These are phyloP conservation scores for Burhinus oedicnemus DNA, from an alignment of 2,113 vertebrate species.

Conservation along the genomic window DNA sequence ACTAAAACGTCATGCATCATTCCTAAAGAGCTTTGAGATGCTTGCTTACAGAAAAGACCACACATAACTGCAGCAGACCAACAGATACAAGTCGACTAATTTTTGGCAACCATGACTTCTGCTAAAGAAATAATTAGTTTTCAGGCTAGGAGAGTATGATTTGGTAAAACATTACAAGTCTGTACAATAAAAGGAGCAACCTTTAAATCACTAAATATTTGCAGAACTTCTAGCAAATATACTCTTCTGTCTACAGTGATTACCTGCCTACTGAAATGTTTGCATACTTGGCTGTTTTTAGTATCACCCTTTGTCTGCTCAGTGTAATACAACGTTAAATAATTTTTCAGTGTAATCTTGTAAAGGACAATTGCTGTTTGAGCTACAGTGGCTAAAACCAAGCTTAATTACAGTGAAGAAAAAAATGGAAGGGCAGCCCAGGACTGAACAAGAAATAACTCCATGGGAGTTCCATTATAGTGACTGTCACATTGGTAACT, in stretches of 20 bases:
- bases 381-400: background rate
- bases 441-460: background rate
- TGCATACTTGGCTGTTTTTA: constrained; percentile 39
- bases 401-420: constrained; percentile 17
- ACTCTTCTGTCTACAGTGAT: constrained; percentile 40
- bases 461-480: background rate
- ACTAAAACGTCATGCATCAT: background rate
- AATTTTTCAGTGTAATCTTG: constrained; percentile 40
- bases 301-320: constrained; percentile 18
- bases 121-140: background rate
- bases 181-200: constrained; percentile 44
- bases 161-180: background rate
- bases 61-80: background rate
- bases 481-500: background rate
- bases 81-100: background rate
- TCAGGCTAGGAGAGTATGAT: background rate
- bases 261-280: constrained; percentile 41
- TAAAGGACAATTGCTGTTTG: constrained; percentile 49
- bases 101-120: background rate
- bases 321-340: constrained; percentile 47
- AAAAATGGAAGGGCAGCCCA: background rate
- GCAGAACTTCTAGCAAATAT: constrained; percentile 56
- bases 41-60: background rate
- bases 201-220: constrained; percentile 67
- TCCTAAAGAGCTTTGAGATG: background rate